Percentiles rank a stretch among this genome's conserved stretches.
phyloP scores from a whole-genome alignment of 1,140 invertebrate genomes.

The Drosophila virilis region DNA sequence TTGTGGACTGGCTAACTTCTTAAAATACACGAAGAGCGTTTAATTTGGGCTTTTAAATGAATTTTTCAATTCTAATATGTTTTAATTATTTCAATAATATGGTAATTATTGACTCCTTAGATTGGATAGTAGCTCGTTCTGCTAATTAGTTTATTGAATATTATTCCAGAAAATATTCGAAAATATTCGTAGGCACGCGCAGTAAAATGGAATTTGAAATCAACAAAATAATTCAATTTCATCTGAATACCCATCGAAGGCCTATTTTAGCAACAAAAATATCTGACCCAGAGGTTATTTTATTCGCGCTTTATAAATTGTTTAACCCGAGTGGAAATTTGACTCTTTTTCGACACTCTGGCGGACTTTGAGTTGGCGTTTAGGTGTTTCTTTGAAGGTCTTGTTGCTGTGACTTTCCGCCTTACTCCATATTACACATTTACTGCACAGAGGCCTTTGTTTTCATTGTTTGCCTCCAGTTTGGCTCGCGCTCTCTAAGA shows the following conservation, averaged over 20 bases:
- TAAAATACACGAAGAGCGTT: too few species aligned
- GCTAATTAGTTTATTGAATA: too few species aligned
- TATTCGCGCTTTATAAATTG: slow-evolving; percentile 1
- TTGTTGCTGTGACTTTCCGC: slow-evolving; percentile 25
- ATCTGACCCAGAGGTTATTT: slow-evolving; percentile 3
- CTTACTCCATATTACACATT: slow-evolving; percentile 15
- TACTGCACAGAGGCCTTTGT: slow-evolving; percentile 23
- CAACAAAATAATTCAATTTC: too few species aligned
- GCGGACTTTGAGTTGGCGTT: slow-evolving; percentile 20
- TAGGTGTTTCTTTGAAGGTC: slow-evolving; percentile 42
- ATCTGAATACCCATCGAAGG: neutral
- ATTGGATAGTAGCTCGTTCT: too few species aligned
- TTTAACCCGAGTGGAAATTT: slow-evolving; percentile 2
- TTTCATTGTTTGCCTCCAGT: slow-evolving; percentile 46
- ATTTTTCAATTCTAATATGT: too few species aligned
- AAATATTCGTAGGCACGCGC: too few species aligned
- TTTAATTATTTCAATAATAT: too few species aligned
- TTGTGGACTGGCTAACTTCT: too few species aligned
- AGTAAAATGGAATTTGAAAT: too few species aligned
- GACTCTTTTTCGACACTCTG: slow-evolving; percentile 16
- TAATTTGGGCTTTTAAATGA: too few species aligned
- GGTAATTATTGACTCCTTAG: too few species aligned
- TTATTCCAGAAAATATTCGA: too few species aligned
- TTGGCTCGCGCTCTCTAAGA: slow-evolving; percentile 55
- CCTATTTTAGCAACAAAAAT: neutral